Evolutionary conservation across 2,797 vertebrate species (phyloP).

Genomic region (Agapornis canus): DNA sequence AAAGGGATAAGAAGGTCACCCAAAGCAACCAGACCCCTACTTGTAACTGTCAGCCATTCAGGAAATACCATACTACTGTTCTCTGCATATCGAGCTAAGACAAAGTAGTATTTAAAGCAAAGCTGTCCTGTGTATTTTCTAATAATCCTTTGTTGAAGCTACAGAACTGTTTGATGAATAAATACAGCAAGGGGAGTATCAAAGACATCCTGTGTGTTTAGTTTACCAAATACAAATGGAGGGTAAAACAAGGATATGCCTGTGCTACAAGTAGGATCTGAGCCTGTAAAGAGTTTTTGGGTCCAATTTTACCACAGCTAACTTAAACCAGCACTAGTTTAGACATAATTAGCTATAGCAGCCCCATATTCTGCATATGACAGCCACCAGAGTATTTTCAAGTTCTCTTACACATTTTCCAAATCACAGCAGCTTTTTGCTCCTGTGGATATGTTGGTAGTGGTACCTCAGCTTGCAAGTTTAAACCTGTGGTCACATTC

Average conservation of each 20-base stretch:
- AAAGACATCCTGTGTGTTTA: not conserved
- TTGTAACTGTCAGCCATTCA: not conserved
- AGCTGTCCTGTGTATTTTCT: not conserved
- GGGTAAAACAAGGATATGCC: not conserved
- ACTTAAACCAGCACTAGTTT: not conserved
- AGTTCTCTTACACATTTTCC: not conserved
- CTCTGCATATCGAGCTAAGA: not conserved
- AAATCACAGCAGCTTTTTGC: not conserved
- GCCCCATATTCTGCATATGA: not conserved
- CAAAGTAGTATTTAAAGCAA: not conserved
- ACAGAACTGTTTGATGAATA: not conserved
- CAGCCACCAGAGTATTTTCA: not conserved
- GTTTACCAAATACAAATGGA: not conserved
- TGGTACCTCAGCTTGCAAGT: not conserved
- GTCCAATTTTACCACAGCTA: not conserved
- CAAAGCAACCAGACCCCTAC: not conserved
- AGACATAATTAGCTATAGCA: not conserved
- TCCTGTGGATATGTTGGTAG: accelerated
- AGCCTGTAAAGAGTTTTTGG: not conserved
- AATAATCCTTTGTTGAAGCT: not conserved
- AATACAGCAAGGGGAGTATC: not conserved
- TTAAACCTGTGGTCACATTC: not conserved
- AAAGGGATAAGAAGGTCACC: not conserved
- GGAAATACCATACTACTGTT: not conserved
- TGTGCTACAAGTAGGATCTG: not conserved